Conservation (phyloP, 2,797 vertebrate species). For the Parotocinclus haroldoi region DNA sequence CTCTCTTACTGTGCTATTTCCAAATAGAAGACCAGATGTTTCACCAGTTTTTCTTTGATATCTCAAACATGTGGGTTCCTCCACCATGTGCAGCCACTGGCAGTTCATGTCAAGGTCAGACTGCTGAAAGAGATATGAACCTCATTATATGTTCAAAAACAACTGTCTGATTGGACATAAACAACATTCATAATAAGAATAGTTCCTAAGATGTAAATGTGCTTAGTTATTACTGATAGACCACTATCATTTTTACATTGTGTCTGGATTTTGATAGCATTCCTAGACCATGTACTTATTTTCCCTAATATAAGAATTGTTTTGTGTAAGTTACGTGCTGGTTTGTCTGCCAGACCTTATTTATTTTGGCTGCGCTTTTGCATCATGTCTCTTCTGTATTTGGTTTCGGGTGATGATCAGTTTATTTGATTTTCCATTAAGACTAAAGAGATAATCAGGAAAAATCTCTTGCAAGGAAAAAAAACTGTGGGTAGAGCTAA, state of each 20-base stretch:
- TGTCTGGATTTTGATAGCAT: conserved; percentile 10
- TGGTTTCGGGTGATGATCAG: conserved; percentile 30
- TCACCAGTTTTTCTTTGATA: conserved; percentile 61
- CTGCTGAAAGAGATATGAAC: conserved; percentile 47
- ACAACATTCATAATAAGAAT: conserved; percentile 29
- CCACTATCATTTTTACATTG: not conserved
- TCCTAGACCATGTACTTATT: not conserved
- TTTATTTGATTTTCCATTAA: conserved; percentile 29
- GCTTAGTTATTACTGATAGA: conserved; percentile 2
- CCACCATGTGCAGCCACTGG: conserved; percentile 63
- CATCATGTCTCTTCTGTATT: conserved; percentile 39
- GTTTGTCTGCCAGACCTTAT: conserved; percentile 5
- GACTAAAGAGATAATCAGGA: conserved; percentile 25
- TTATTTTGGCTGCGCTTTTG: conserved; percentile 32
- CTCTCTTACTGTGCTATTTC: conserved; percentile 61
- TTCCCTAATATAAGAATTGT: too few species aligned
- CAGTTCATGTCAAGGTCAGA: conserved; percentile 52
- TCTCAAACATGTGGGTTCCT: conserved; percentile 57
- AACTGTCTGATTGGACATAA: conserved; percentile 39
- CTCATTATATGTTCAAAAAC: conserved; percentile 45
- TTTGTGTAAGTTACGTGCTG: too few species aligned
- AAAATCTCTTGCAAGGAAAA: conserved; percentile 21
- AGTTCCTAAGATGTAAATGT: conserved; percentile 1
- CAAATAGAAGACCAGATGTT: conserved; percentile 75
- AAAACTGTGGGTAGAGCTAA: conserved; percentile 25